phyloP scores from a whole-genome alignment of 1,140 invertebrate genomes.

The Antheraea mylitta region DNA sequence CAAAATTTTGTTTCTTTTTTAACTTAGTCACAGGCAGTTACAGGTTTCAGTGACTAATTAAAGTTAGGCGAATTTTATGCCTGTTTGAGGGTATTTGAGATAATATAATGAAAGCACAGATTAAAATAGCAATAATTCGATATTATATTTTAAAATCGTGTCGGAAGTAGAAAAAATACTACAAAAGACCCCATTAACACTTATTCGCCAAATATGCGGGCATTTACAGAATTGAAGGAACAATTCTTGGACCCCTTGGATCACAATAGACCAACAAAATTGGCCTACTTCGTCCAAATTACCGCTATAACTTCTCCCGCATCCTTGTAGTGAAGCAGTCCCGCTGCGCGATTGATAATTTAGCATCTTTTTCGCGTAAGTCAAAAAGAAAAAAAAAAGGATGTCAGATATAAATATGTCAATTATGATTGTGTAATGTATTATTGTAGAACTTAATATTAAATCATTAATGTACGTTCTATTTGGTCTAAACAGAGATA shows the following conservation, averaged over 20 bases:
- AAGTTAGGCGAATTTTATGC: too few relatives aligned
- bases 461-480: background rate
- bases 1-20: too few relatives aligned
- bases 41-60: too few relatives aligned
- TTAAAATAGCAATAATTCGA: too few relatives aligned
- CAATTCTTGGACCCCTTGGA: conserved; percentile 52
- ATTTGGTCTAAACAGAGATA: background rate
- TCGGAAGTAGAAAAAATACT: conserved; percentile 5
- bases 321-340: conserved; percentile 41
- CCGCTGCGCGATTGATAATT: conserved; percentile 32
- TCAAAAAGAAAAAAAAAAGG: background rate
- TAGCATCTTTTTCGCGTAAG: conserved; percentile 34
- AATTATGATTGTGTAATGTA: background rate
- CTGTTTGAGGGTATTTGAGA: too few relatives aligned
- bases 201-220: conserved; percentile 65
- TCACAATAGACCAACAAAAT: conserved; percentile 57
- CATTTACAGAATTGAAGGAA: conserved; percentile 49
- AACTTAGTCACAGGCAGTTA: too few relatives aligned
- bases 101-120: too few relatives aligned
- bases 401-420: conserved; percentile 2
- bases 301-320: conserved; percentile 62
- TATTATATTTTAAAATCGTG: background rate
- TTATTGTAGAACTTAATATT: background rate
- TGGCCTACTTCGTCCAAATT: conserved; percentile 56
- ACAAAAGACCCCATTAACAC: conserved; percentile 45